These are phyloP conservation scores for Cryptocephalus primarius DNA, from an alignment of 2,888 invertebrate species.

Conservation along the genomic window DNA sequence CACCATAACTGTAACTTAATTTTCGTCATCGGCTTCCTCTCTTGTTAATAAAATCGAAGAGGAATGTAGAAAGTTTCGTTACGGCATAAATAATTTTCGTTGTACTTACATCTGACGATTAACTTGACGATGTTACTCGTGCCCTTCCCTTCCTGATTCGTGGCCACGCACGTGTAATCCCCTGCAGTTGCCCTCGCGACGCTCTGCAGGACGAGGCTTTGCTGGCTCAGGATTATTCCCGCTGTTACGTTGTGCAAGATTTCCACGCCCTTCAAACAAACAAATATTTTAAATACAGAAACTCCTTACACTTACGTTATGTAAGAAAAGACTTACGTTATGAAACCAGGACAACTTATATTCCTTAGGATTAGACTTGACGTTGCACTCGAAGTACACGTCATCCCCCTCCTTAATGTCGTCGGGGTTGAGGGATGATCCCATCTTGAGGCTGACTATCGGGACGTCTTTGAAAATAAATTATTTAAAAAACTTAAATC, in stretches of 20 bases:
- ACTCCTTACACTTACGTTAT: conserved; percentile 82
- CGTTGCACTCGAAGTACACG: conserved; percentile 80
- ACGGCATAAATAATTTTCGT: no score
- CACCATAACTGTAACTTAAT: no score
- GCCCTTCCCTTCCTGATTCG: conserved; percentile 75
- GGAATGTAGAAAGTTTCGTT: no score
- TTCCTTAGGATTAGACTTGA: conserved; percentile 73
- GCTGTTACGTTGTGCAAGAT: conserved; percentile 72
- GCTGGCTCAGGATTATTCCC: conserved; percentile 76
- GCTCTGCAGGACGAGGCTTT: conserved; percentile 75
- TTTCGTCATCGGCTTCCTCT: no score
- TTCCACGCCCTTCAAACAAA: conserved; percentile 54
- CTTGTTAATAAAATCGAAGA: no score
- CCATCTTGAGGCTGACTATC: conserved; percentile 71
- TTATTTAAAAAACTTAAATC: no score
- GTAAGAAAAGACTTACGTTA: conserved; percentile 81
- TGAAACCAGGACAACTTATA: conserved; percentile 82
- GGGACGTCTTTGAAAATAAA: conserved; percentile 58
- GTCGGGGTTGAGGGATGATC: conserved; percentile 71
- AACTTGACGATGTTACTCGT: conserved; percentile 60
- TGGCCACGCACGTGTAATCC: conserved; percentile 76
- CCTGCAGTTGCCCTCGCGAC: conserved; percentile 76
- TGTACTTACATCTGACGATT: conserved; percentile 57
- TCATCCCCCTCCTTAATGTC: conserved; percentile 85
- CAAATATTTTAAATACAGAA: no score